Evolutionary conservation across 2,888 invertebrate species (phyloP), one percentile per base, ranked within the genome.

Genomic region (Odontomyia ornata): DNA sequence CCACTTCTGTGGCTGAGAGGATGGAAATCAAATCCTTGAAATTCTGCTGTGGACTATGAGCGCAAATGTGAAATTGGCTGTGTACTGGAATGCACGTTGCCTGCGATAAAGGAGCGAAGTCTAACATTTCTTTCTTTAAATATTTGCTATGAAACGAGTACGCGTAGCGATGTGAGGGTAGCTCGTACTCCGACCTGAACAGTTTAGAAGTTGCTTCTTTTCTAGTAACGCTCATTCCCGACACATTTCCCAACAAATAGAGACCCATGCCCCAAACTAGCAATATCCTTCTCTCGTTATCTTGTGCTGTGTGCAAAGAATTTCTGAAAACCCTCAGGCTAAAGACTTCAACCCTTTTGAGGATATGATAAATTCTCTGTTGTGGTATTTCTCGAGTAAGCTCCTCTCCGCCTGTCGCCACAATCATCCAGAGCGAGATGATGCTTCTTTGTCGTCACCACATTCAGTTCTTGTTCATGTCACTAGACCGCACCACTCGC

Each of bases 271-370:
- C 13, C 3, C 4, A 18, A 3, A 52, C 52, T 9, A 7, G 13
- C 11, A 65, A 36, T 36, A 65, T 36, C 62, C 23, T 47, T 23
- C 71, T 69, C 30, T 47, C 25, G 46, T 25, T 47, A 46, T 69
- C 46, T 46, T 69, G 25, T 72, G 43, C 30, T 57, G 47, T 67
- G 52, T 60, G 57, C 69, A 75, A 77, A 77, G 77, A 77, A 77
- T 77, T 77, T 60, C 69, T 75, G 60, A 60, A 36, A 69, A 65
- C 77, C 77, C 21, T 67, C 36, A 60, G 77, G 75, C 65, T 67
- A 69, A 60, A 77, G 75, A 69, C 75, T 77, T 75, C 75, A 75
- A 77, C 75, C 75, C 77, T 75, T 77, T 77, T 77, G 43, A 75
- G 62, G 60, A 69, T 75, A 67, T 75, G 60, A 75, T 69, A 69